These are phyloP conservation scores for Phaethornis superciliosus DNA, from an alignment of 2,113 vertebrate species.

Conservation along the genomic window DNA sequence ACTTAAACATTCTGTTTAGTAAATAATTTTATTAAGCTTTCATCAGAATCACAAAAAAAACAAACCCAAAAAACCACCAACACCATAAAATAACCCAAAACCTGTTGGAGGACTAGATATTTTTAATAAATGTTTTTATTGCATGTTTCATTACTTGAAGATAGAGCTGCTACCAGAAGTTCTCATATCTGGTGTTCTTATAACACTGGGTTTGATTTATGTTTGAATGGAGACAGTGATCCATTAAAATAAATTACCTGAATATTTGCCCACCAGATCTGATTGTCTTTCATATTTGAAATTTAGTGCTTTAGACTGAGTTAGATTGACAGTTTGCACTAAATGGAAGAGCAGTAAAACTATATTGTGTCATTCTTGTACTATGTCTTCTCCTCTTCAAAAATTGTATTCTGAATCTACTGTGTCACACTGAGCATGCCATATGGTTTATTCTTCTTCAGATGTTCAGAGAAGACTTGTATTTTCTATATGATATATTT, in stretches of 20 bases:
- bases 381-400: neutral
- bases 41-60: neutral
- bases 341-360: neutral
- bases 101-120: neutral
- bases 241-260: neutral
- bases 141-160: neutral
- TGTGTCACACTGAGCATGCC: neutral
- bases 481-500: neutral
- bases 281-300: neutral
- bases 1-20: neutral
- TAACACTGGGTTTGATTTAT: neutral
- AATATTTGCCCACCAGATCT: neutral
- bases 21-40: neutral
- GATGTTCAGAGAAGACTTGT: neutral
- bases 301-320: neutral
- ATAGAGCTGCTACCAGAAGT: neutral
- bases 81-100: neutral
- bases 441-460: neutral
- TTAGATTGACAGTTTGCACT: neutral
- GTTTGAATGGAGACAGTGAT: neutral
- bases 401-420: neutral
- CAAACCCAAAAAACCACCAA: neutral
- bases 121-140: neutral
- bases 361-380: neutral
- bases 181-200: neutral